These are phyloP conservation scores for Frankliniella fusca DNA, from an alignment of 2,888 invertebrate species.

Conservation along the genomic window DNA sequence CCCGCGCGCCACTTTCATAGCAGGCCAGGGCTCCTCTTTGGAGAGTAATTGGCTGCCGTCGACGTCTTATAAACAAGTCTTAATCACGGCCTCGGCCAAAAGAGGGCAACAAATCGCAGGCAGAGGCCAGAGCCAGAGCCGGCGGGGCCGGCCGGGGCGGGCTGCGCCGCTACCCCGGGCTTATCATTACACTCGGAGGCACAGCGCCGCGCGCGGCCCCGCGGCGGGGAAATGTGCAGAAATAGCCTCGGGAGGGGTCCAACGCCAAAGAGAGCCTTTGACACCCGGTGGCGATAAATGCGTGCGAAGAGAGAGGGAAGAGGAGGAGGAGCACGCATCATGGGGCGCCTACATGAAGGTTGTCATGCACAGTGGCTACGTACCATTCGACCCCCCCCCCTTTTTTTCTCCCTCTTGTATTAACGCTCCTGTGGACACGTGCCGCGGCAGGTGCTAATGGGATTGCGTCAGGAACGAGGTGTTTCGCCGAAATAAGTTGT, in stretches of 20 bases:
- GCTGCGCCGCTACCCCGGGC: background rate
- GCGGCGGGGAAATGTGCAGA: background rate
- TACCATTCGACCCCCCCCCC: no score
- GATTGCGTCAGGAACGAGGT: no score
- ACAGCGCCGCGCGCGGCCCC: background rate
- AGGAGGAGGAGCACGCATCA: no score
- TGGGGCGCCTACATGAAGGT: no score
- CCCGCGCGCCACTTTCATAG: background rate
- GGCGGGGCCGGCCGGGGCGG: background rate
- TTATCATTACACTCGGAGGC: background rate
- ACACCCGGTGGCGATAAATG: background rate
- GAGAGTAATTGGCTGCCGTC: background rate
- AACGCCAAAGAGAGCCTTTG: background rate
- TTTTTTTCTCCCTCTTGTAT: no score
- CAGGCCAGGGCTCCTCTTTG: background rate
- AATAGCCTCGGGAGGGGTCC: background rate
- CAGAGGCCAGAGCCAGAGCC: no score
- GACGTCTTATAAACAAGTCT: background rate
- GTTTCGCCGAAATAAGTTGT: no score
- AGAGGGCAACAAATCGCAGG: background rate
- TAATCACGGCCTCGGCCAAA: background rate
- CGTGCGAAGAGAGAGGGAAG: background rate
- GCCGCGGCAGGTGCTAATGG: no score
- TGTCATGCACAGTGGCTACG: no score
- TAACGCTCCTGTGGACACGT: no score